A percentile compares a stretch with the other conserved stretches of the same genome.
phyloP scores from a whole-genome alignment of 2,888 invertebrate species.

The Scaptodrosophila latifasciaeformis region DNA sequence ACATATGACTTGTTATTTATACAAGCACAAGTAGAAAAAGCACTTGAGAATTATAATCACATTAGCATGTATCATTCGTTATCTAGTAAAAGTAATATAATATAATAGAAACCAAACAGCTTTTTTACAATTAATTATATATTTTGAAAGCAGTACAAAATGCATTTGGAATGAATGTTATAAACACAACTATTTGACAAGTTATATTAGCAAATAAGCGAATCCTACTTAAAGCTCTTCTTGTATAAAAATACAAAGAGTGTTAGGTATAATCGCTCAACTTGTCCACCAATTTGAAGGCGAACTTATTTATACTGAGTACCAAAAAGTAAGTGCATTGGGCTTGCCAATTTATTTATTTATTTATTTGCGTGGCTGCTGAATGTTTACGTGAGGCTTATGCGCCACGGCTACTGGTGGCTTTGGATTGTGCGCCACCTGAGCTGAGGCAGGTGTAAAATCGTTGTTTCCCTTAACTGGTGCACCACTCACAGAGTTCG shows the following conservation, averaged over 20 bases:
- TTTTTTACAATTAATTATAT: slow-evolving; percentile 33
- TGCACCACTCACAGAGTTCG: slow-evolving; percentile 85
- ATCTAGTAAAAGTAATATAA: background rate
- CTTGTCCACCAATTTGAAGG: background rate
- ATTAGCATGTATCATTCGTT: too few species aligned
- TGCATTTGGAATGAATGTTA: slow-evolving; percentile 54
- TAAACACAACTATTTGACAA: slow-evolving; percentile 24
- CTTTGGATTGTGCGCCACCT: slow-evolving; percentile 88
- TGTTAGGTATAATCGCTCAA: too few species aligned
- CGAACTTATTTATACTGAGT: background rate
- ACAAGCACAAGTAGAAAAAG: slow-evolving; percentile 21
- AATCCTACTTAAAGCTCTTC: background rate
- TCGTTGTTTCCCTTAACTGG: slow-evolving; percentile 89
- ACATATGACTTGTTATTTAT: slow-evolving; percentile 28
- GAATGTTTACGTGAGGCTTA: slow-evolving; percentile 83
- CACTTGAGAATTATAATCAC: slow-evolving; percentile 56
- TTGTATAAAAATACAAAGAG: background rate
- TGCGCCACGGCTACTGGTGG: slow-evolving; percentile 80
- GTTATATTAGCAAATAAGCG: background rate
- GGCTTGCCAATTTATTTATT: slow-evolving; percentile 16
- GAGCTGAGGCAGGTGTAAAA: slow-evolving; percentile 91
- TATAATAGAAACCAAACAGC: slow-evolving; percentile 27
- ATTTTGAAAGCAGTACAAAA: slow-evolving; percentile 5
- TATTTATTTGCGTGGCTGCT: slow-evolving; percentile 88
- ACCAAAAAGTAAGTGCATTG: background rate